Percentiles rank a stretch among this genome's conserved stretches.
phyloP scores from a whole-genome alignment of 2,888 invertebrate species.

The Lasiommata megera region DNA sequence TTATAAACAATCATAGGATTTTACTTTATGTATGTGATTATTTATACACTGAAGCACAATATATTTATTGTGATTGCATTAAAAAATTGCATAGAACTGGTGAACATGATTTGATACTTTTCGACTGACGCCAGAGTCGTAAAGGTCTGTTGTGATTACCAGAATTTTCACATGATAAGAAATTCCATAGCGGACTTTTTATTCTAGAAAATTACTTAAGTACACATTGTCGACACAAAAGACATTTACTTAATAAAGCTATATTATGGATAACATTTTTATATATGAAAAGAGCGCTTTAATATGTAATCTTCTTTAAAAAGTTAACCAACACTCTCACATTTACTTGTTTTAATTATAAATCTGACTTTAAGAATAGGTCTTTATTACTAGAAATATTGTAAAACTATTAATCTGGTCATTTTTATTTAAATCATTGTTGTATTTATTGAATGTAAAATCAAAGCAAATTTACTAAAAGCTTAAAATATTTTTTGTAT shows the following conservation, averaged over 20 bases:
- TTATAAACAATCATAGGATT: conserved; percentile 39
- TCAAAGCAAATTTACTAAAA: conserved; percentile 72
- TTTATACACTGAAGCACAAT: conserved; percentile 63
- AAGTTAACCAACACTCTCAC: conserved; percentile 80
- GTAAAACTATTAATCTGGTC: conserved; percentile 80
- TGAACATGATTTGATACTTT: conserved; percentile 16
- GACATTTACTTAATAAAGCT: conserved; percentile 71
- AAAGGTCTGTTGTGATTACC: conserved; percentile 38
- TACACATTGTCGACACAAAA: conserved; percentile 70
- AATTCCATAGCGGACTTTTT: conserved; percentile 60
- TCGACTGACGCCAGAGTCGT: conserved; percentile 66
- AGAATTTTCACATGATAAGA: conserved; percentile 51
- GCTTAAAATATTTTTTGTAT: conserved; percentile 75
- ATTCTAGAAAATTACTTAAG: conserved; percentile 68
- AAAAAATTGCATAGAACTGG: conserved; percentile 35
- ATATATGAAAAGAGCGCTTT: conserved; percentile 72
- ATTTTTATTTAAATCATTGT: conserved; percentile 81
- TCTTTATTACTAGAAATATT: conserved; percentile 71
- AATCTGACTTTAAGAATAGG: conserved; percentile 74
- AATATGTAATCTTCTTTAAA: conserved; percentile 72
- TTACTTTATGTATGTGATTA: conserved; percentile 68
- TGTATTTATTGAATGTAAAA: conserved; percentile 76
- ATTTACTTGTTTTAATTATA: conserved; percentile 75
- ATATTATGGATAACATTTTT: conserved; percentile 62
- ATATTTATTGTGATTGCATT: conserved; percentile 49